Evolutionary conservation across 2,888 invertebrate genomes (phyloP).

Genomic region (Ochropacha duplaris): DNA sequence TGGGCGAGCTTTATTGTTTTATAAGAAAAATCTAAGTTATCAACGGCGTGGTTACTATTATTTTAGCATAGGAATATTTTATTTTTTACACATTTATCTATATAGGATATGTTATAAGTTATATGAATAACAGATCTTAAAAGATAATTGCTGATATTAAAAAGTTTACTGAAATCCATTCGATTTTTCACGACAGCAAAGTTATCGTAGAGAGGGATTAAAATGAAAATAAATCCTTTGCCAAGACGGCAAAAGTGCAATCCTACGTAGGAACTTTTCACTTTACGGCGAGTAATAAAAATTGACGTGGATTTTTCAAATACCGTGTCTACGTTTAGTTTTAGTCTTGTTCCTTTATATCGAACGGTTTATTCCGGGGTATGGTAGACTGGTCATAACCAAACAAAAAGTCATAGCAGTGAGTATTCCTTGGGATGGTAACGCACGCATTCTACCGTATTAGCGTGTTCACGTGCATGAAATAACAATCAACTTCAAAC

Average conservation of each 20-base stretch:
- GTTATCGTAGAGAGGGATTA: constrained; percentile 27
- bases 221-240: constrained; percentile 41
- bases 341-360: neutral
- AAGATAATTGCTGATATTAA: neutral
- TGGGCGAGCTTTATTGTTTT: neutral
- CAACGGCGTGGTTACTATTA: too few relatives aligned
- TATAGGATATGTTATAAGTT: too few relatives aligned
- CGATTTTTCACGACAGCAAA: constrained; percentile 13
- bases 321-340: constrained; percentile 2
- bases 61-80: too few relatives aligned
- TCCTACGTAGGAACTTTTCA: constrained; percentile 27
- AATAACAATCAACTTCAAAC: constrained; percentile 31
- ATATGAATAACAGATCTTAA: neutral
- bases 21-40: too few relatives aligned
- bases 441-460: constrained; percentile 27
- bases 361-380: constrained; percentile 1
- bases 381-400: constrained; percentile 5
- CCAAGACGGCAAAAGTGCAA: constrained; percentile 25
- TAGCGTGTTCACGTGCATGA: constrained; percentile 26
- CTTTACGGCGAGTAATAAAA: constrained; percentile 20
- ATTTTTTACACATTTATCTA: too few relatives aligned
- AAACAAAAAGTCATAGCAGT: constrained; percentile 6
- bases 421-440: constrained; percentile 20
- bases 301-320: constrained; percentile 36
- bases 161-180: neutral